phyloP scores from a whole-genome alignment of 2,797 vertebrate species.

The Callimico goeldii region DNA sequence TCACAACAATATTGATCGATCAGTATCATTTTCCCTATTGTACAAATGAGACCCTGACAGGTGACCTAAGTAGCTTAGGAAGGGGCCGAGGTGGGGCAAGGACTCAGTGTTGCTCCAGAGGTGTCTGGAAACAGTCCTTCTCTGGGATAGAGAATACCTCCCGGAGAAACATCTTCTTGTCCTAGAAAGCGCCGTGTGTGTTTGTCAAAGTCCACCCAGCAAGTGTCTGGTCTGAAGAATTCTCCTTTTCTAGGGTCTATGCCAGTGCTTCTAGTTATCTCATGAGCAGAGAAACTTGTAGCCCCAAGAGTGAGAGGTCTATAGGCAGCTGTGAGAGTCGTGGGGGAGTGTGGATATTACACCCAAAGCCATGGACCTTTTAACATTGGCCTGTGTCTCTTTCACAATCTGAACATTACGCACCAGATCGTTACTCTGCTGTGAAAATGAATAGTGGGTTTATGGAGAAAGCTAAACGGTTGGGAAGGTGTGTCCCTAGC shows the following conservation, averaged over 20 bases:
- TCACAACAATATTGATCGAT: background rate
- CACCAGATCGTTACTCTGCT: constrained; percentile 18
- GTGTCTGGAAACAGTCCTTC: background rate
- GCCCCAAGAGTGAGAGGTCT: background rate
- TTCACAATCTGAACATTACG: background rate
- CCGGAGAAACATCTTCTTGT: background rate
- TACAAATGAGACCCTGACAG: background rate
- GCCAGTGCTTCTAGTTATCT: background rate
- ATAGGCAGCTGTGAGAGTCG: background rate
- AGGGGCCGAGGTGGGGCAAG: background rate
- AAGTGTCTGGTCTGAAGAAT: background rate
- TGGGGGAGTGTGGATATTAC: background rate
- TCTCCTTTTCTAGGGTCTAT: background rate
- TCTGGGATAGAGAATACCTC: background rate
- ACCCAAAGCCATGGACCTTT: background rate
- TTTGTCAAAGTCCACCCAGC: background rate
- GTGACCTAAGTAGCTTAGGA: background rate
- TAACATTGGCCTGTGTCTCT: background rate
- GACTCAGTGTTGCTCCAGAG: background rate
- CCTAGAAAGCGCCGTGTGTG: background rate
- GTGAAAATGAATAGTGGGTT: constrained; percentile 48
- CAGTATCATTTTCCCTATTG: background rate
- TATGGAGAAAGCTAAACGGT: constrained; percentile 46
- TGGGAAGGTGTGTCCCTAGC: constrained; percentile 47
- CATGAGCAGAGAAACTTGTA: background rate